Conservation (phyloP, 1,140 invertebrate genomes). For the Drosophila yakuba region DNA sequence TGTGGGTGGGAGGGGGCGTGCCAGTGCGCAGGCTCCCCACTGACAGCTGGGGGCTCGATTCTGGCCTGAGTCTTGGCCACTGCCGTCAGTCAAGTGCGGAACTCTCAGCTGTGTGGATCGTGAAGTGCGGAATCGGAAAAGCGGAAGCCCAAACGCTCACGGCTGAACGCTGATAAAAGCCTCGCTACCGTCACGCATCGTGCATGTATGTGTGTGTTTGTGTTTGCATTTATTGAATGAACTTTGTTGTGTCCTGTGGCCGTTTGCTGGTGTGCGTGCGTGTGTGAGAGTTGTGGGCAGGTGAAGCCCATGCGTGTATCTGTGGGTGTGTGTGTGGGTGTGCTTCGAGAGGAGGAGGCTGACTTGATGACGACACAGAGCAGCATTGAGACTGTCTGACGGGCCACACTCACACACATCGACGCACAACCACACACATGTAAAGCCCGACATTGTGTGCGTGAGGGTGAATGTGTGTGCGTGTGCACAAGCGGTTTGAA, state of each 20-base stretch:
- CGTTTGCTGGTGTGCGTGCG: conserved; percentile 12
- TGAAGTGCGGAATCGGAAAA: conserved; percentile 63
- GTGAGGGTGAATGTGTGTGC: conserved; percentile 8
- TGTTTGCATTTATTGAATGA: conserved; percentile 43
- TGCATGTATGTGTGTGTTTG: conserved; percentile 68
- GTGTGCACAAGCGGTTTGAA: conserved; percentile 29
- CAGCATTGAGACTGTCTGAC: conserved; percentile 45
- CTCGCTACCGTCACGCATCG: conserved; percentile 59
- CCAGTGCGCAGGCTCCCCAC: conserved; percentile 55
- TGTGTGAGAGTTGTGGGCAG: conserved; percentile 22
- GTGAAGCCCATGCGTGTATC: too few relatives aligned
- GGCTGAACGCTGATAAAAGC: conserved; percentile 64
- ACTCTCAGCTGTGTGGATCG: conserved; percentile 78
- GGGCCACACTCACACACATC: conserved; percentile 16
- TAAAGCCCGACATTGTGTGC: background rate
- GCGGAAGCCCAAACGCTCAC: conserved; percentile 26
- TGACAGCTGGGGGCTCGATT: conserved; percentile 39
- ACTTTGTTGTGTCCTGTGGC: conserved; percentile 39
- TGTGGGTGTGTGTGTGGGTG: conserved; percentile 14
- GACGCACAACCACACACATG: conserved; percentile 4
- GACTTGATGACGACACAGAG: conserved; percentile 56
- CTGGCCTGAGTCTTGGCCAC: conserved; percentile 2
- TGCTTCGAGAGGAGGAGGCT: conserved; percentile 24
- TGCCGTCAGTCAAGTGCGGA: conserved; percentile 73
- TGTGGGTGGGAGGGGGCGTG: background rate